These are phyloP conservation scores for Montipora foliosa DNA, from an alignment of 64 coral and sea anemone species.

Conservation along the genomic window DNA sequence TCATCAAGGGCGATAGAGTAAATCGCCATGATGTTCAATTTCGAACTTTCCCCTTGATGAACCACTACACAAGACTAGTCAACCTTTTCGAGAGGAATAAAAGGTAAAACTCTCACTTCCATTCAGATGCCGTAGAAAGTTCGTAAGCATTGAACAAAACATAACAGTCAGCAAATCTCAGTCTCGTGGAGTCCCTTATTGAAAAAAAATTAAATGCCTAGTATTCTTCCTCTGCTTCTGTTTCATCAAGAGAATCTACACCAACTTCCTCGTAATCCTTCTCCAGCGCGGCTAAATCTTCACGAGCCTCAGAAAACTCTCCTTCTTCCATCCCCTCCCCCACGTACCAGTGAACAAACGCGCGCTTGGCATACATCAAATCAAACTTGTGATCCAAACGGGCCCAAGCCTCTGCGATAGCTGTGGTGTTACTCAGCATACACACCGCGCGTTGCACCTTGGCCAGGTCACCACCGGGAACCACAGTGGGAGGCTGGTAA, in stretches of 20 bases:
- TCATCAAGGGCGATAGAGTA: no score
- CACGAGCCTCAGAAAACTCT: constrained; percentile 79
- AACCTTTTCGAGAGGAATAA: no score
- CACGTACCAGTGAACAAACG: constrained; percentile 76
- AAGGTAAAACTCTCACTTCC: no score
- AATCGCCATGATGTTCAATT: no score
- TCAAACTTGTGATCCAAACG: constrained; percentile 79
- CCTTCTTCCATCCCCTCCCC: constrained; percentile 77
- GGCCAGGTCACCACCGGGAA: constrained; percentile 73
- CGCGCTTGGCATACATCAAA: constrained; percentile 78
- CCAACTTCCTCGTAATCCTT: constrained; percentile 79
- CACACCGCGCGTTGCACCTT: constrained; percentile 75
- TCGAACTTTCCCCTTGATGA: no score
- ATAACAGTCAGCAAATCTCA: no score
- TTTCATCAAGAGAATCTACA: constrained; percentile 5
- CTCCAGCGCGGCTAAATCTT: constrained; percentile 68
- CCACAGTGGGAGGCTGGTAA: constrained; percentile 79
- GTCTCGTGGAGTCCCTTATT: neutral
- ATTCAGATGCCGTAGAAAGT: no score
- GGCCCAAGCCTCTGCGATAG: constrained; percentile 73
- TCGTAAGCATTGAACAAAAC: no score
- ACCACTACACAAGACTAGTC: no score
- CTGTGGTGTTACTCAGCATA: constrained; percentile 80
- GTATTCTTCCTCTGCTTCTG: constrained; percentile 36
- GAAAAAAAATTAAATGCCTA: neutral